A percentile compares a stretch with the other conserved stretches of the same genome.
These are phyloP conservation scores for Euplexia lucipara DNA, from an alignment of 2,888 invertebrate genomes.

Conservation along the genomic window DNA sequence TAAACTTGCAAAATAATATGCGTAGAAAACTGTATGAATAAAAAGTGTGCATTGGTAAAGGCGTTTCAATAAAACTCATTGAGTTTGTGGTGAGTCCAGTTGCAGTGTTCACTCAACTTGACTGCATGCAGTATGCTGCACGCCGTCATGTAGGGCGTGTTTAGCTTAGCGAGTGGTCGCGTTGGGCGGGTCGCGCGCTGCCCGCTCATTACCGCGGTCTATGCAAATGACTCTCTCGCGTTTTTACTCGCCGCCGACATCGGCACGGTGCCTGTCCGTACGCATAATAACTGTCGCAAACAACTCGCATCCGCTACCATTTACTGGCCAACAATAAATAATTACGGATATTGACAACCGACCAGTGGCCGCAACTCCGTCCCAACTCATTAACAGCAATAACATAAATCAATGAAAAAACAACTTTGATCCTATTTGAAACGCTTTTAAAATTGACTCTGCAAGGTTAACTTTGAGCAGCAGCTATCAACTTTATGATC, in stretches of 20 bases:
- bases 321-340: constrained; percentile 86
- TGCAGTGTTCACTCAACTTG: constrained; percentile 45
- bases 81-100: constrained; percentile 56
- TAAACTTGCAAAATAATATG: constrained; percentile 61
- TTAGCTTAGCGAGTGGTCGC: constrained; percentile 68
- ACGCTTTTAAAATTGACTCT: constrained; percentile 59
- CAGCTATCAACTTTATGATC: constrained; percentile 68
- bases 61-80: constrained; percentile 70
- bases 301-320: constrained; percentile 87
- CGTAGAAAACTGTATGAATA: constrained; percentile 52
- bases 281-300: constrained; percentile 87
- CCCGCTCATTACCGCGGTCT: constrained; percentile 85
- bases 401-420: constrained; percentile 75
- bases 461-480: constrained; percentile 64
- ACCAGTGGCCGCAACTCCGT: constrained; percentile 69
- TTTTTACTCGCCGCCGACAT: constrained; percentile 84
- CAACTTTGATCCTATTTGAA: constrained; percentile 63
- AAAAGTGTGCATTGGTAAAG: constrained; percentile 69
- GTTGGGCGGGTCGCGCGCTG: constrained; percentile 67
- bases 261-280: constrained; percentile 84
- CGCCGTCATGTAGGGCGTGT: constrained; percentile 68
- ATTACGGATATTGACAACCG: constrained; percentile 86
- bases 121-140: constrained; percentile 54
- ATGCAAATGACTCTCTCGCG: constrained; percentile 88
- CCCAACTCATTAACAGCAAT: constrained; percentile 73